Conservation (phyloP, 2,797 vertebrate species). For the Sebastes diaconus region DNA sequence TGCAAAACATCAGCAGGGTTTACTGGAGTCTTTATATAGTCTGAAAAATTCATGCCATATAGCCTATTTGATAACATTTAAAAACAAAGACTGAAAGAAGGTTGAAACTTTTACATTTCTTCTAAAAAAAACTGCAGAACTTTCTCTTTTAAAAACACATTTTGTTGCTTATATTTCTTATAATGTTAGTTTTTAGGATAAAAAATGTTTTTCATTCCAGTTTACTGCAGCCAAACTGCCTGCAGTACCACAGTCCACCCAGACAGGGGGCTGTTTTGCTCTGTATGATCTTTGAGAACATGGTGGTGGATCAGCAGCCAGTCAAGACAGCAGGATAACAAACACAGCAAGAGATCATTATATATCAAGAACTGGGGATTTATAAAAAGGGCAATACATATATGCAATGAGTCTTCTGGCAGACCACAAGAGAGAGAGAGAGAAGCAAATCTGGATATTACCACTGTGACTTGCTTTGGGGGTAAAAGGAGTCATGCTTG, state of each 20-base stretch:
- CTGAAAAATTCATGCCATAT: not conserved
- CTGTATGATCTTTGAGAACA: slow-evolving; percentile 33
- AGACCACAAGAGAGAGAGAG: not conserved
- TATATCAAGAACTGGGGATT: not conserved
- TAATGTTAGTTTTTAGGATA: not conserved
- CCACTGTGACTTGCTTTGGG: slow-evolving; percentile 14
- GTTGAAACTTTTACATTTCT: not conserved
- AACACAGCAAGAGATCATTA: slow-evolving; percentile 32
- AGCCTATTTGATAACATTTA: not conserved
- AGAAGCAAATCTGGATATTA: not conserved
- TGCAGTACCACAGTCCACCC: slow-evolving; percentile 6
- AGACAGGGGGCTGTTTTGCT: not conserved
- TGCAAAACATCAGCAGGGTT: not conserved
- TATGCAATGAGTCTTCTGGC: not conserved
- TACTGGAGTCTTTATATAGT: not conserved
- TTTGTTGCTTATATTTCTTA: not conserved
- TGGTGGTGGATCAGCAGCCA: slow-evolving; percentile 55
- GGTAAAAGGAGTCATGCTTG: not conserved
- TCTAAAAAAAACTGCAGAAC: not conserved
- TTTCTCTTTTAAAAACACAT: no score
- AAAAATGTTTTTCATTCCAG: no score
- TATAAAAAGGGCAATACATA: not conserved
- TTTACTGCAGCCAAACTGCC: not conserved
- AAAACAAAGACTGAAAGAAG: not conserved
- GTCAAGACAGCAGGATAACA: slow-evolving; percentile 58